Conservation (phyloP, 2,797 vertebrate species). For the Sphenodon punctatus region DNA sequence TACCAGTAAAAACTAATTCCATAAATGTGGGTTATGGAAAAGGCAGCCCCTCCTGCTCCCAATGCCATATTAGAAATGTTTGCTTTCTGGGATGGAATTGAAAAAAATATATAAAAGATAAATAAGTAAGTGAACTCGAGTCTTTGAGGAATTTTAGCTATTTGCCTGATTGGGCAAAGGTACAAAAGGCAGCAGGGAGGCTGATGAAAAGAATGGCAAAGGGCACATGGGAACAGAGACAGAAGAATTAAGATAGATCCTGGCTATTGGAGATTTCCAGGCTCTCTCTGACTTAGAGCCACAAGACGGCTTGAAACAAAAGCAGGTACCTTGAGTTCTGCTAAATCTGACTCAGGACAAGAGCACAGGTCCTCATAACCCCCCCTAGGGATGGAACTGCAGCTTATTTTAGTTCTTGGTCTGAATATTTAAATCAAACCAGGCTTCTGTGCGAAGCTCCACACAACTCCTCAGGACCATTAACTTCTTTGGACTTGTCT, state of each 20-base stretch:
- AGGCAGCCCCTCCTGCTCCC: too few relatives aligned
- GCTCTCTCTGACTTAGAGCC: background rate
- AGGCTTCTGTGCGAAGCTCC: too few relatives aligned
- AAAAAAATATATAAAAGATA: background rate
- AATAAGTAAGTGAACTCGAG: background rate
- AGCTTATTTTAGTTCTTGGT: background rate
- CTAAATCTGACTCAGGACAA: background rate
- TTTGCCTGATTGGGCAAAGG: background rate
- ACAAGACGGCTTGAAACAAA: background rate
- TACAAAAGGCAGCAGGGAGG: background rate
- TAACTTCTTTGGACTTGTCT: too few relatives aligned
- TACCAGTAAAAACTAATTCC: too few relatives aligned
- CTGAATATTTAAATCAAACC: background rate
- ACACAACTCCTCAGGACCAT: too few relatives aligned
- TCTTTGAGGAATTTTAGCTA: constrained; percentile 20
- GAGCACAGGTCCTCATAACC: too few relatives aligned
- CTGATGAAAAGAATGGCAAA: background rate
- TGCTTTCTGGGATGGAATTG: constrained; percentile 11
- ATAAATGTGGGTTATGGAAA: too few relatives aligned
- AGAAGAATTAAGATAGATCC: background rate
- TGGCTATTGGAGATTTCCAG: background rate
- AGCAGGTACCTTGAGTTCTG: background rate
- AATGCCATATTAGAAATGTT: constrained; percentile 58
- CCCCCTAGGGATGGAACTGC: too few relatives aligned
- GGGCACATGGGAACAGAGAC: background rate